phyloP scores from a whole-genome alignment of 2,797 vertebrate genomes.

The Cyprinodon diabolis region DNA sequence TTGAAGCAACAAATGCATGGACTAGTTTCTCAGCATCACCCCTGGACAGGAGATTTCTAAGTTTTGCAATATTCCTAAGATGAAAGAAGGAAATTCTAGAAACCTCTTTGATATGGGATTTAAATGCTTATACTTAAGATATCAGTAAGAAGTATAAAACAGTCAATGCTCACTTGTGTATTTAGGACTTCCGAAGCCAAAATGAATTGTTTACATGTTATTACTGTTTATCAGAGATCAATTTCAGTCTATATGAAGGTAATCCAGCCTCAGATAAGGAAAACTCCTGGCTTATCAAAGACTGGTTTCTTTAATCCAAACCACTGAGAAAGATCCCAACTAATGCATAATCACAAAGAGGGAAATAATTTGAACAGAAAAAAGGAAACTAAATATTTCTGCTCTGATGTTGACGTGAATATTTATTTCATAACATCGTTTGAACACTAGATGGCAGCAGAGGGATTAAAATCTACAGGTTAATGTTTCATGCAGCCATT shows the following conservation, averaged over 20 bases:
- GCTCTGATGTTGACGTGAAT: neutral
- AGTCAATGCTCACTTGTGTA: too few relatives aligned
- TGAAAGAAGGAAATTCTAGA: too few relatives aligned
- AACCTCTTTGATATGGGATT: too few relatives aligned
- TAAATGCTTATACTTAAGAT: too few relatives aligned
- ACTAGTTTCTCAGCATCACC: too few relatives aligned
- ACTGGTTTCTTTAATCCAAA: neutral
- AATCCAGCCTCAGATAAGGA: neutral
- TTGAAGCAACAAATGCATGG: too few relatives aligned
- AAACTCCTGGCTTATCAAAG: neutral
- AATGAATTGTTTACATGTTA: neutral
- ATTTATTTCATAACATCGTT: neutral
- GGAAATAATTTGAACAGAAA: neutral
- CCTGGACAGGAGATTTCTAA: too few relatives aligned
- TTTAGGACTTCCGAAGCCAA: too few relatives aligned
- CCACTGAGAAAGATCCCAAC: neutral
- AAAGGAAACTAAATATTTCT: neutral
- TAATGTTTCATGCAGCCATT: neutral
- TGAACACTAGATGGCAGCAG: neutral
- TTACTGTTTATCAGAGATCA: neutral
- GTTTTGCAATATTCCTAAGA: too few relatives aligned
- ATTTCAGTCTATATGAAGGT: neutral
- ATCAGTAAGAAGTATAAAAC: too few relatives aligned
- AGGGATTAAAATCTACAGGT: neutral
- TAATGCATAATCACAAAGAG: neutral